Conservation (phyloP, 2,888 invertebrate species). For the Liodrosophila aerea region DNA sequence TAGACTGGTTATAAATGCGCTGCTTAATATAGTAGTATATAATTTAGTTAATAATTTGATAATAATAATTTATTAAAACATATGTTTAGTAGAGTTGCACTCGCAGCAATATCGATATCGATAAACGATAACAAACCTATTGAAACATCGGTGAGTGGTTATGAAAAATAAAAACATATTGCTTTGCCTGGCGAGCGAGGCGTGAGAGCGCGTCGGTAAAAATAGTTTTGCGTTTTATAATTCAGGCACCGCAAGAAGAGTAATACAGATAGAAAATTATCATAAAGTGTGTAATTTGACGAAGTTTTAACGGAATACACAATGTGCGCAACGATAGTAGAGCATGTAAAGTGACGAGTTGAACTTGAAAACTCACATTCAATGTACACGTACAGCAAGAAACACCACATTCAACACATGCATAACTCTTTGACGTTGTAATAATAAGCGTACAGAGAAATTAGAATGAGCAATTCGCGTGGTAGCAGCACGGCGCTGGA, state of each 20-base stretch:
- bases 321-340: constrained; percentile 13
- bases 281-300: constrained; percentile 8
- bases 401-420: constrained; percentile 20
- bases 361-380: constrained; percentile 6
- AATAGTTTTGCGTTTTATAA: constrained; percentile 36
- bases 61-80: no score
- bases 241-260: constrained; percentile 19
- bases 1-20: no score
- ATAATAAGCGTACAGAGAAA: constrained; percentile 36
- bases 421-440: constrained; percentile 30
- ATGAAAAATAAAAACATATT: no score
- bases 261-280: constrained; percentile 12
- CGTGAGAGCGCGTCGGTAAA: constrained; percentile 47
- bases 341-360: constrained; percentile 19
- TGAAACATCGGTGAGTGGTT: no score
- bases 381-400: constrained; percentile 5
- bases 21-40: no score
- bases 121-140: no score
- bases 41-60: no score
- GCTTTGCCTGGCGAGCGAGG: constrained; percentile 13
- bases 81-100: no score
- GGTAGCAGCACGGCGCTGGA: constrained; percentile 60
- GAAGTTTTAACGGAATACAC: constrained; percentile 4
- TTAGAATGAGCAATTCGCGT: constrained; percentile 64
- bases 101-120: no score